Conservation (phyloP, 2,113 vertebrate species). For the Onychorhynchus coronatus region DNA sequence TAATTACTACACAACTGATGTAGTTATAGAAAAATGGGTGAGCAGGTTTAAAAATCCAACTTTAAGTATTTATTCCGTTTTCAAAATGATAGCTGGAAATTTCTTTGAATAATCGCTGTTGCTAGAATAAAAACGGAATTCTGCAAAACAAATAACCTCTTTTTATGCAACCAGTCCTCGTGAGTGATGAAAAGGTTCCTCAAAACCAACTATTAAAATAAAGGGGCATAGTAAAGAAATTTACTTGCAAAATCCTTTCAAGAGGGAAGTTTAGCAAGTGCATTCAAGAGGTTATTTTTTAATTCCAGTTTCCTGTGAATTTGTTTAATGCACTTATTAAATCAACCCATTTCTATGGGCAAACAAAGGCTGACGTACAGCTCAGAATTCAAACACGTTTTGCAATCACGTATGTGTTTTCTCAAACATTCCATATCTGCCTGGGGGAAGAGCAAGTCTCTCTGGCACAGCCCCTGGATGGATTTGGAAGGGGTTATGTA, state of each 20-base stretch:
- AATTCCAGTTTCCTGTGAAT: not conserved
- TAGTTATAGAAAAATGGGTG: not conserved
- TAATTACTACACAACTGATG: constrained; percentile 25
- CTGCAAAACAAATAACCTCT: not conserved
- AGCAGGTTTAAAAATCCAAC: not conserved
- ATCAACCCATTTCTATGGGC: constrained; percentile 17
- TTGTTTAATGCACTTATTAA: constrained; percentile 20
- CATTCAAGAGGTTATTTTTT: not conserved
- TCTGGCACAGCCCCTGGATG: constrained; percentile 41
- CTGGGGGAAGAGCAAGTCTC: constrained; percentile 46
- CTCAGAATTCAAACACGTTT: constrained; percentile 38
- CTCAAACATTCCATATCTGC: constrained; percentile 60
- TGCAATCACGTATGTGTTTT: constrained; percentile 40
- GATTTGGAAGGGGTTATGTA: constrained; percentile 54
- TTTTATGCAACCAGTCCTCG: not conserved
- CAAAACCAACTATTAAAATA: not conserved
- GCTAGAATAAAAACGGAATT: not conserved
- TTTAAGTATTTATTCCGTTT: not conserved
- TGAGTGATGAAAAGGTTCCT: not conserved
- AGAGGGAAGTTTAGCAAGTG: not conserved
- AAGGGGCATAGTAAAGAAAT: not conserved
- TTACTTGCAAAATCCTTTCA: not conserved
- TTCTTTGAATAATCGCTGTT: not conserved
- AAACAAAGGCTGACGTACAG: constrained; percentile 33
- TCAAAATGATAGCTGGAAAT: not conserved